Conservation (phyloP, 2,888 invertebrate species). For the Xylota segnis region DNA sequence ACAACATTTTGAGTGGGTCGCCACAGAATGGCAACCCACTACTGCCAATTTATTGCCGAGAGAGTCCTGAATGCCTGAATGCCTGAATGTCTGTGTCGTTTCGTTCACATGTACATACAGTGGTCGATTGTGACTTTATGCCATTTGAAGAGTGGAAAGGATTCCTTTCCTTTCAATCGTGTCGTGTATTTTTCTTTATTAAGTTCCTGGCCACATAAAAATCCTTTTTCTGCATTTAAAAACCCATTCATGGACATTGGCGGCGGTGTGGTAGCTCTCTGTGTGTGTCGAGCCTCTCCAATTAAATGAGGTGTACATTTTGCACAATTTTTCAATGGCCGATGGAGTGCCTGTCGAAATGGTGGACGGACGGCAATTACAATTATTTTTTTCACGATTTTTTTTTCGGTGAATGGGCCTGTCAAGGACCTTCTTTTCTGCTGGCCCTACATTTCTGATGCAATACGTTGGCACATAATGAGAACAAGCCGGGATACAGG, state of each 20-base stretch:
- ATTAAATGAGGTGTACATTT: slow-evolving; percentile 77
- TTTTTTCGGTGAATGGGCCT: slow-evolving; percentile 48
- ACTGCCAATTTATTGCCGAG: slow-evolving; percentile 64
- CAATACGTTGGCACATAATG: slow-evolving; percentile 58
- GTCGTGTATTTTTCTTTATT: slow-evolving; percentile 53
- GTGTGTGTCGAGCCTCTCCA: slow-evolving; percentile 64
- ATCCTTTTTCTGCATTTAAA: slow-evolving; percentile 54
- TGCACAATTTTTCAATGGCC: slow-evolving; percentile 73
- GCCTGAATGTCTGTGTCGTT: slow-evolving; percentile 17
- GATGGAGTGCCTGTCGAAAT: slow-evolving; percentile 61
- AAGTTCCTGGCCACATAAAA: slow-evolving; percentile 60
- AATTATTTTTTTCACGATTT: slow-evolving; percentile 66
- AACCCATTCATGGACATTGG: slow-evolving; percentile 42
- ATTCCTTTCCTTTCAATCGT: slow-evolving; percentile 55
- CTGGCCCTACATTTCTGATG: slow-evolving; percentile 43
- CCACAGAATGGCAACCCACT: slow-evolving; percentile 47
- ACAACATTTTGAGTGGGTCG: slow-evolving; percentile 56
- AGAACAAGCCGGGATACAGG: slow-evolving; percentile 56
- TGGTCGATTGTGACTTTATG: slow-evolving; percentile 34
- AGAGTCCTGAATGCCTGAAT: slow-evolving; percentile 23
- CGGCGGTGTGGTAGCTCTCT: neutral
- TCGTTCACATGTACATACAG: neutral
- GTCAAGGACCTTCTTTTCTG: slow-evolving; percentile 57
- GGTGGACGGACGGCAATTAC: slow-evolving; percentile 75
- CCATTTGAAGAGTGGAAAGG: slow-evolving; percentile 15